Percentiles rank a stretch among this genome's conserved stretches.
Evolutionary conservation across 2,888 invertebrate species (phyloP).

Genomic region (Ferrisia virgata): DNA sequence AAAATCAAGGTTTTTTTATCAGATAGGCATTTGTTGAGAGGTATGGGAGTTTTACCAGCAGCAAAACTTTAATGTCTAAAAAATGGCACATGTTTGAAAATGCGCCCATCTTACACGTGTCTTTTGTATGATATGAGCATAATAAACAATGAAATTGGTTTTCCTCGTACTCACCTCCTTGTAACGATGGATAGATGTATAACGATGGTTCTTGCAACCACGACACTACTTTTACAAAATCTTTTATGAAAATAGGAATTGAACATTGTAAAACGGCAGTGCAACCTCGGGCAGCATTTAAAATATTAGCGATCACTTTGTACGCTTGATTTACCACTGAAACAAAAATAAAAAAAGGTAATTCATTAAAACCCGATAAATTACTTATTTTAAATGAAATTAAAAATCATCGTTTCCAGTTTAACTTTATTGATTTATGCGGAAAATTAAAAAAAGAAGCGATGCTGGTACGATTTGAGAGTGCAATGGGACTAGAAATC

Average conservation of each 20-base stretch:
- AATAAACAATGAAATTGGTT: background rate
- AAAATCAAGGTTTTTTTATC: too few species aligned
- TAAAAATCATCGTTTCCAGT: too few species aligned
- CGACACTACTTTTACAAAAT: slow-evolving; percentile 69
- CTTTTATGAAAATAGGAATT: slow-evolving; percentile 70
- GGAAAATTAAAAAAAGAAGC: too few species aligned
- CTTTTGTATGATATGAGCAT: background rate
- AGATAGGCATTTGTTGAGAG: too few species aligned
- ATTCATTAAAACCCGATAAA: too few species aligned
- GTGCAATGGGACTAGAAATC: too few species aligned
- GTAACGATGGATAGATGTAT: slow-evolving; percentile 70
- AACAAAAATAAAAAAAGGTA: slow-evolving; percentile 50
- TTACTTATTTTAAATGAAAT: too few species aligned
- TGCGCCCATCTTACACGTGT: background rate
- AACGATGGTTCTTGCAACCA: slow-evolving; percentile 73
- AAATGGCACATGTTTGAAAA: background rate
- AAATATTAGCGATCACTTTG: slow-evolving; percentile 69
- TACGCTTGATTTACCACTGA: slow-evolving; percentile 71
- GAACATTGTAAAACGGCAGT: slow-evolving; percentile 70
- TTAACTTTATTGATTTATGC: too few species aligned
- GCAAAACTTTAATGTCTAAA: background rate
- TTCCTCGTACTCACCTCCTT: slow-evolving; percentile 63
- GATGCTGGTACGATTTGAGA: too few species aligned
- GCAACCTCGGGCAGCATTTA: slow-evolving; percentile 67
- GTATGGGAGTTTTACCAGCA: background rate